These are phyloP conservation scores for Conops quadrifasciatus DNA, from an alignment of 2,888 invertebrate species.

Conservation along the genomic window DNA sequence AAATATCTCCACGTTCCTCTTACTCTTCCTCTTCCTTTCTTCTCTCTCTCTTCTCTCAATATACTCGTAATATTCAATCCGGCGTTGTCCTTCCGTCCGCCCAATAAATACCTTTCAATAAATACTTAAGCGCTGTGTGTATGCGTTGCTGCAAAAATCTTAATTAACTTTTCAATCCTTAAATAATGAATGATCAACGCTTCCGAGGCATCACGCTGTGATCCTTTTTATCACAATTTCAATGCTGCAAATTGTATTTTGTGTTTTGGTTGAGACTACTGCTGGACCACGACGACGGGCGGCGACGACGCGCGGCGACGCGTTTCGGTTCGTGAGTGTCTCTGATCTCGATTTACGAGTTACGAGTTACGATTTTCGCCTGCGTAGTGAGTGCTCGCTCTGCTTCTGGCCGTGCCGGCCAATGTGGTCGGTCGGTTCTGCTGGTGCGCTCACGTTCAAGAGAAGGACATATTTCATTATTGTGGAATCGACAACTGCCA, in stretches of 20 bases:
- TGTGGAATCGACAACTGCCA: slow-evolving; percentile 55
- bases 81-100: background rate
- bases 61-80: slow-evolving; percentile 1
- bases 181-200: slow-evolving; percentile 66
- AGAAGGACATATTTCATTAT: slow-evolving; percentile 60
- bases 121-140: slow-evolving; percentile 14
- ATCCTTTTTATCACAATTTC: slow-evolving; percentile 62
- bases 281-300: too few species aligned
- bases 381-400: slow-evolving; percentile 39
- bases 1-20: background rate
- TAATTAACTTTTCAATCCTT: slow-evolving; percentile 66
- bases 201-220: slow-evolving; percentile 63
- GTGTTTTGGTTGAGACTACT: slow-evolving; percentile 38
- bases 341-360: slow-evolving; percentile 36
- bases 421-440: background rate
- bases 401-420: background rate
- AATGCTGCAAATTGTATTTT: slow-evolving; percentile 38
- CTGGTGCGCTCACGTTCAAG: slow-evolving; percentile 46
- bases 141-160: slow-evolving; percentile 57
- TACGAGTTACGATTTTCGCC: slow-evolving; percentile 25
- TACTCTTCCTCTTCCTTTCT: background rate
- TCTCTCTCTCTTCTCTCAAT: background rate
- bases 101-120: slow-evolving; percentile 19
- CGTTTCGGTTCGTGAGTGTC: slow-evolving; percentile 30
- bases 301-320: too few species aligned